Evolutionary conservation across 2,113 vertebrate genomes (phyloP), one percentile per base, ranked within the genome.

Genomic region (Setophaga petechia): DNA sequence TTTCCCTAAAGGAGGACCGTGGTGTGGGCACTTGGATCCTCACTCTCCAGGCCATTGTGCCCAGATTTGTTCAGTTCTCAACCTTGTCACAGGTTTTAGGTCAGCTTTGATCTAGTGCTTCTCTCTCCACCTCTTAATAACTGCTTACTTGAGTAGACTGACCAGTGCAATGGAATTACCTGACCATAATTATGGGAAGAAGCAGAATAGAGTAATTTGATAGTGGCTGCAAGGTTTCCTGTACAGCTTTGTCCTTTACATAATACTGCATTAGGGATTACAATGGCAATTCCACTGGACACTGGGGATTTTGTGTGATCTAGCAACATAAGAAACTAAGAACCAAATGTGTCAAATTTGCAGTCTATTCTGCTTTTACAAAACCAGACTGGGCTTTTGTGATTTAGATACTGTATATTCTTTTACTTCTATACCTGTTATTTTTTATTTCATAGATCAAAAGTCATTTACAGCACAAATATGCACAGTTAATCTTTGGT

Each of bases 401-500:
- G 54, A 66, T 59, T 54, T 58, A 87, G 25, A 49, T 63, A 18
- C 27, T 37, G 4, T 58, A 12, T 52, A 39, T 12, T 69, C n/a
- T 76, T 12, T 80, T 88, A 89, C 63, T 86, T 83, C 25, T 72
- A 41, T 62, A 46, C 1, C 2, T 67, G 33, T 37, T 46, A 12
- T 33, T 57, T 80, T 91, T 87, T 68, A 87, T 89, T 71, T 76
- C 12, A 31, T 37, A 37, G 69, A 80, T 83, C 83, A 57, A 71
- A 83, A 77, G 68, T 67, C 0, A 76, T 87, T 84, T 75, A 31
- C 15, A 74, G 30, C 46, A 61, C 33, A 88, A 83, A 88, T 83
- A 83, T 21, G 15, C 7, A 1, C 65, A 63, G 43, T 74, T 94
- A 90, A 86, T 88, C 47, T 93, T 90, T 79, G 79, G 35, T 52